These are phyloP conservation scores for Anguilla megastoma DNA, from an alignment of 2,797 vertebrate genomes.

Conservation along the genomic window DNA sequence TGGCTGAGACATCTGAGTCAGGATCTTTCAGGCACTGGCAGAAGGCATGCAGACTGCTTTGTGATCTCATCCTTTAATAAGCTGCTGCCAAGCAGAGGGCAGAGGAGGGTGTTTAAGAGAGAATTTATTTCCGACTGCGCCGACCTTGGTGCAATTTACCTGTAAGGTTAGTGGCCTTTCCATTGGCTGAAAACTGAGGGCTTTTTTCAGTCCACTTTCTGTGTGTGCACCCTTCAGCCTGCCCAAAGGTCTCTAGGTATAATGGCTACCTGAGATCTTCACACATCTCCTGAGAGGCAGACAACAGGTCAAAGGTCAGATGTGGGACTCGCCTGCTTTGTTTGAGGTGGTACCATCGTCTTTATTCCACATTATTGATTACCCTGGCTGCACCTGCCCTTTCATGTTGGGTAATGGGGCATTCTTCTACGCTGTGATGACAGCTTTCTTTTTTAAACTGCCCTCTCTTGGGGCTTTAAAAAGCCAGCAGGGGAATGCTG, in stretches of 20 bases:
- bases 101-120: neutral
- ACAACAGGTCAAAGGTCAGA: slow-evolving; percentile 6
- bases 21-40: slow-evolving; percentile 1
- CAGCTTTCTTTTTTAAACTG: neutral
- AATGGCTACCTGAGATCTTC: neutral
- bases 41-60: neutral
- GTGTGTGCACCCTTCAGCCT: neutral
- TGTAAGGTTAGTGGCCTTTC: neutral
- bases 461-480: slow-evolving; percentile 13
- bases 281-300: neutral
- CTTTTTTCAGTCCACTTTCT: neutral
- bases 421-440: slow-evolving; percentile 4
- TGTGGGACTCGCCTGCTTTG: neutral
- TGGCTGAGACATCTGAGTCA: neutral
- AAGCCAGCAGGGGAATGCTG: neutral
- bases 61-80: neutral
- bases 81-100: neutral
- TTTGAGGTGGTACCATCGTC: neutral
- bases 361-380: slow-evolving; percentile 14
- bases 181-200: neutral
- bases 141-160: neutral
- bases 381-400: slow-evolving; percentile 29
- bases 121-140: neutral
- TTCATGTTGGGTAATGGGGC: slow-evolving; percentile 13
- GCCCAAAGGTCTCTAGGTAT: neutral